Evolutionary conservation across 2,797 vertebrate genomes (phyloP), one percentile per base, ranked within the genome.

Genomic region (Mormyrus hasselquistii): DNA sequence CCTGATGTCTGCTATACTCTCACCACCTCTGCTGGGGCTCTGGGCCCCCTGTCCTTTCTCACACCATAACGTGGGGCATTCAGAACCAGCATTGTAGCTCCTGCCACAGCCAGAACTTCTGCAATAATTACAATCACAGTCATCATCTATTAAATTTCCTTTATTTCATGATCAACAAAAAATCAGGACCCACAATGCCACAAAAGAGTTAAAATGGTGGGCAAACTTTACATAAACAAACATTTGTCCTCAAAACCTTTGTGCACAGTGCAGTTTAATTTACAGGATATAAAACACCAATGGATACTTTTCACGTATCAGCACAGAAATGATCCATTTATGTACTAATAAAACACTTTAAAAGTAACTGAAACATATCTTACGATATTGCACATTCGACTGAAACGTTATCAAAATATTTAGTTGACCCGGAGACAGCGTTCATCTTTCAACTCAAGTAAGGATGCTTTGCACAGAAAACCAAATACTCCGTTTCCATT

Each of bases 1-100:
- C 92, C 94, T 93, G 0, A 93, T 89, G 0, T 55, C 89, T 2
- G 90, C 92, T 84, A 85, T 88, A 0, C 16, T n/a, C 55, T 22
- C 86, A 1, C 29, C 88, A 90, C 87, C 91, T 41, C 88, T 85
- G 38, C 87, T 90, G 52, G 92, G 90, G 38, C 91, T 79, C 87
- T 19, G 3, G 14, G 84, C 93, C 79, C 19, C 19, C 59, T 73
- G 92, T 16, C 82, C 90, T 88, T 91, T 86, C 16, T 59, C 91
- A 88, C 57, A 44, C 1, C 90, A n/a, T 82, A 82, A 19, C 47
- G 90, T 90, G 69, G 87, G 92, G 14, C 84, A 88, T 8, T 73
- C 90, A 50, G 86, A 82, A 59, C 19, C 69, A 19, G 76, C 90
- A 89, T 1, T 88, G 88, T 5, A 90, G 92, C 89, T 89, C n/a